Evolutionary conservation across 2,113 vertebrate genomes (phyloP).

Genomic region (Conger conger): DNA sequence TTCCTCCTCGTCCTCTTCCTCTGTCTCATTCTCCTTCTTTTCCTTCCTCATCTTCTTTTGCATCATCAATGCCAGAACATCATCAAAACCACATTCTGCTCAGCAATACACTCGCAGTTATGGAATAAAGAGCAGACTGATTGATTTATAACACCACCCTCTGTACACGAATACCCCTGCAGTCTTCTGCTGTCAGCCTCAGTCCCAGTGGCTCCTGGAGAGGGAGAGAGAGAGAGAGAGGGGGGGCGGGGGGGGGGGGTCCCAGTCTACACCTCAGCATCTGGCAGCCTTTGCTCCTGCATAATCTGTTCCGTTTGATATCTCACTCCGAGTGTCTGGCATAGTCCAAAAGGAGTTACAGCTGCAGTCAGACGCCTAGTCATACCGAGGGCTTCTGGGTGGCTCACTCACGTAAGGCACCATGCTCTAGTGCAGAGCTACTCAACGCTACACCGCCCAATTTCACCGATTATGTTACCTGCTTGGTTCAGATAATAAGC

Average conservation of each 20-base stretch:
- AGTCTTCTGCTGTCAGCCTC: background rate
- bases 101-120: background rate
- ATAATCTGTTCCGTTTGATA: background rate
- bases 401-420: too few species aligned
- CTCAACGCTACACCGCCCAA: too few species aligned
- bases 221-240: too few species aligned
- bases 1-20: too few species aligned
- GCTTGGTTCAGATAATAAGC: too few species aligned
- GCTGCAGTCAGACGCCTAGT: too few species aligned
- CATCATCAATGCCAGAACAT: background rate
- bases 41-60: background rate
- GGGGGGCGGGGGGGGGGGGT: too few species aligned
- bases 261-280: background rate
- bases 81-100: background rate
- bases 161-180: background rate
- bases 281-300: background rate
- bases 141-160: background rate
- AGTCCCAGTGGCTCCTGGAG: background rate
- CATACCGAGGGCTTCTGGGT: too few species aligned
- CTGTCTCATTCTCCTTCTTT: too few species aligned
- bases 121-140: background rate
- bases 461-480: too few species aligned
- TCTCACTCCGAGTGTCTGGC: background rate
- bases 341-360: too few species aligned
- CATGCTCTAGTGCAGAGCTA: too few species aligned